These are phyloP conservation scores for Lithophane semibrunnea DNA, from an alignment of 2,888 invertebrate genomes.

Conservation along the genomic window DNA sequence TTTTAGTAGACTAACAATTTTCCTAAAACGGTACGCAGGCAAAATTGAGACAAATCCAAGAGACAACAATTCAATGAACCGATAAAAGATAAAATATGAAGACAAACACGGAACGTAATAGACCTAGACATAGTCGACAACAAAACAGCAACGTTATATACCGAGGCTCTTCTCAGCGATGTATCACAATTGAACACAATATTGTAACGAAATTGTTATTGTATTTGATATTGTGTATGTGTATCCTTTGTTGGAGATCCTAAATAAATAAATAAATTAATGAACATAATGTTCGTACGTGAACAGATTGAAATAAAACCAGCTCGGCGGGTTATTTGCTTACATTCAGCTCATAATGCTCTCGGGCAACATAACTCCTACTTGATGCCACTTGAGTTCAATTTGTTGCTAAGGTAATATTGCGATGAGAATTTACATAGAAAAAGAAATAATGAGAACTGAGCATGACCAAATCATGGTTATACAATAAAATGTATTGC, in stretches of 20 bases:
- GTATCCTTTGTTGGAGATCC: too few relatives aligned
- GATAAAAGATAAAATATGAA: constrained; percentile 22
- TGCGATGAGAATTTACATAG: not conserved
- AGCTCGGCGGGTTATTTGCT: not conserved
- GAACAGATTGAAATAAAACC: constrained; percentile 40
- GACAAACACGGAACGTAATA: constrained; percentile 7
- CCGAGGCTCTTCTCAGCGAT: not conserved
- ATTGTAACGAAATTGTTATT: constrained; percentile 32
- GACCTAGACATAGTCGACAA: constrained; percentile 6
- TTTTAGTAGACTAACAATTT: not conserved
- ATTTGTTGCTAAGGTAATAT: not conserved
- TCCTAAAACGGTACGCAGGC: not conserved
- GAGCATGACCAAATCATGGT: not conserved
- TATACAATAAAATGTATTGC: not conserved
- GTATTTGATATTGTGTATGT: too few relatives aligned
- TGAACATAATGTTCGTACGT: constrained; percentile 35
- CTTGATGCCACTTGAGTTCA: not conserved
- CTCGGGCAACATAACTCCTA: not conserved
- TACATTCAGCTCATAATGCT: not conserved
- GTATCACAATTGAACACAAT: constrained; percentile 16
- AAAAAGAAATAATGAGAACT: not conserved
- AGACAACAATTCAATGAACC: constrained; percentile 32
- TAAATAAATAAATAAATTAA: too few relatives aligned
- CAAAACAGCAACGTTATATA: constrained; percentile 12
- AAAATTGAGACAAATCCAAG: constrained; percentile 16